Percentiles rank a stretch among this genome's conserved stretches.
phyloP scores from a whole-genome alignment of 2,797 vertebrate species.

The Phrynocephalus forsythii region DNA sequence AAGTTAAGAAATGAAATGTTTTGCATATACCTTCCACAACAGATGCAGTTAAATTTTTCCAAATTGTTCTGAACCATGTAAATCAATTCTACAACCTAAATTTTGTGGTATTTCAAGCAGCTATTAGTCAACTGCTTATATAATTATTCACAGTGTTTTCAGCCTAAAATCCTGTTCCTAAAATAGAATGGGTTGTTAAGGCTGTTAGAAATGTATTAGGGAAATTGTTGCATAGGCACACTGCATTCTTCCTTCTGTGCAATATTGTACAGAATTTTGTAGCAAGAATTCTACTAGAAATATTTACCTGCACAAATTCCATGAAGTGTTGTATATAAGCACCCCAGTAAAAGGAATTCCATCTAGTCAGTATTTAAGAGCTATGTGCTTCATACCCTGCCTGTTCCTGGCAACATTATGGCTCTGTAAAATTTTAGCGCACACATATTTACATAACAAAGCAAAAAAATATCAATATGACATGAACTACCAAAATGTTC shows the following conservation, averaged over 20 bases:
- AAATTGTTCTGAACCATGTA: conserved; percentile 6
- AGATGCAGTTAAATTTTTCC: not conserved
- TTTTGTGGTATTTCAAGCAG: conserved; percentile 21
- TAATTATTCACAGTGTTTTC: conserved; percentile 31
- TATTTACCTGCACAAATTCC: not conserved
- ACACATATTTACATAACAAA: not conserved
- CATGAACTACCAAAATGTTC: not conserved
- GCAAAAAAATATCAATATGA: not conserved
- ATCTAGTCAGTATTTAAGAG: not conserved
- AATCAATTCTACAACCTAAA: conserved; percentile 29
- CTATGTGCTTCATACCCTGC: not conserved
- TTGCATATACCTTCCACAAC: conserved; percentile 10
- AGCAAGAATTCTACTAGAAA: not conserved
- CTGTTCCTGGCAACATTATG: not conserved
- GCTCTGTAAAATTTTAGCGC: not conserved
- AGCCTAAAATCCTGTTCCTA: conserved; percentile 18
- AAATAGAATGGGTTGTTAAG: conserved; percentile 20
- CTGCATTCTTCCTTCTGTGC: conserved; percentile 51
- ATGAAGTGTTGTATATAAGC: not conserved
- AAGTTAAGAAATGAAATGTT: conserved; percentile 22
- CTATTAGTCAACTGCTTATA: not conserved
- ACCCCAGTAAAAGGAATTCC: conserved; percentile 17
- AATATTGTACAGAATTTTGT: conserved; percentile 39
- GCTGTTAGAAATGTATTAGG: conserved; percentile 31
- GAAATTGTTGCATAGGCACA: conserved; percentile 44